Evolutionary conservation across 1,140 invertebrate genomes (phyloP).

Genomic region (Acromyrmex charruanus): DNA sequence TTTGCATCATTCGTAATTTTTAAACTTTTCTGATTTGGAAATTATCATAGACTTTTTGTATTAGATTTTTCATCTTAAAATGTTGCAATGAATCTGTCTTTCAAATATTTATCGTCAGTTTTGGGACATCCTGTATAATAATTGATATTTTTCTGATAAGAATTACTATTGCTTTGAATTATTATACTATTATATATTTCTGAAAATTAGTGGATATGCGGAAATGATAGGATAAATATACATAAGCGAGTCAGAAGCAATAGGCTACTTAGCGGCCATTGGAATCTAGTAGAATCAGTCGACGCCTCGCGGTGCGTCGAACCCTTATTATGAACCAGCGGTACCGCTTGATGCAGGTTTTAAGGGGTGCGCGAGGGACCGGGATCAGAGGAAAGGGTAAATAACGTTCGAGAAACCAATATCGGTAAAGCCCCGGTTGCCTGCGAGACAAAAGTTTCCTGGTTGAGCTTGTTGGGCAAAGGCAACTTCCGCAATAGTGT

Average conservation of each 20-base stretch:
- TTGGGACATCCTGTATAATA: too few species aligned
- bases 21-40: too few species aligned
- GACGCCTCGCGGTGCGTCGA: slow-evolving; percentile 64
- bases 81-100: too few species aligned
- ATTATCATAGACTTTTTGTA: too few species aligned
- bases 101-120: too few species aligned
- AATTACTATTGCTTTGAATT: neutral
- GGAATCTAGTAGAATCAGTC: slow-evolving; percentile 63
- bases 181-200: neutral
- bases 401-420: slow-evolving; percentile 83
- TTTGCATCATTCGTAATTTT: too few species aligned
- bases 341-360: slow-evolving; percentile 44
- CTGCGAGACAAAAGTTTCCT: slow-evolving; percentile 80
- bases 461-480: slow-evolving; percentile 54
- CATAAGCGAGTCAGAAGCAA: neutral
- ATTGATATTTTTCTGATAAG: neutral
- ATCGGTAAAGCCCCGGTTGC: slow-evolving; percentile 77
- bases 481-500: slow-evolving; percentile 51
- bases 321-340: slow-evolving; percentile 69
- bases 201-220: neutral
- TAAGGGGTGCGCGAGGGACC: slow-evolving; percentile 15
- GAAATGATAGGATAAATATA: neutral
- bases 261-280: slow-evolving; percentile 35
- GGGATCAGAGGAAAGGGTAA: slow-evolving; percentile 71
- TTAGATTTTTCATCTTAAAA: too few species aligned